Base-by-base conservation (phyloP, 2,113 vertebrate genomes). In the Cranoglanis bouderius region DNA sequence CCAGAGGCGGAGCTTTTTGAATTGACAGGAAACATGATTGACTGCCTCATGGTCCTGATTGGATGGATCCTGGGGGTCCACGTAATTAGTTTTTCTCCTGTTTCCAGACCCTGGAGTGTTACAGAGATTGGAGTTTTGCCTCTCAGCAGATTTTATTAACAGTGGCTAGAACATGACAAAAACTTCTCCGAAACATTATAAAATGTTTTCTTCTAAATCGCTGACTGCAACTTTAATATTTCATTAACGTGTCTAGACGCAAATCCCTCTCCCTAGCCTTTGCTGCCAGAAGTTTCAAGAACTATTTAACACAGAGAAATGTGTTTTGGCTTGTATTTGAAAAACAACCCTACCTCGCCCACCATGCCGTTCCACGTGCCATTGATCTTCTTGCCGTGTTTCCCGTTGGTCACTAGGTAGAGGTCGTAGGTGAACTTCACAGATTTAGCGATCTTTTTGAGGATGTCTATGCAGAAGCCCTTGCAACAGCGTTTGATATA, bases 401-500 rank as follows among this genome's bases (percentile, higher is more conserved):
- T 99, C 90, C 98, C 98, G 0, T 99, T 99, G 93, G 98, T 99
- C 85, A 99, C 98, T 95, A 99, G 96, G 94, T 99, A 99, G 78
- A 99, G 98, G 94, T 99, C 98, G 87, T 99, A 99, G 59, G 98
- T 98, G 92, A 99, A 99, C 93, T 99, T 99, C 87, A 99, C 98
- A 57, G 95, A 95, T 95, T 99, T 99, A 26, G 98, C 98, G 46
- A 99, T 99, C 95, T 99, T 99, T 95, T 99, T 99, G 89, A 99
- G 96, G 95, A 99, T 99, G 95, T 99, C 98, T 77, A 99, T 99
- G 91, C 98, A 99, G 96, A 99, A 99, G 16, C 98, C 98, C 91
- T 99, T 99, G 94, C 98, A 99, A 96, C 98, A 99, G 93, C 98
- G 98, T 94, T 99, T 99, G 94, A 99, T 98, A 92, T 99, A 99